Base-by-base conservation (phyloP, 2,113 vertebrate genomes). In the Indri indri region DNA sequence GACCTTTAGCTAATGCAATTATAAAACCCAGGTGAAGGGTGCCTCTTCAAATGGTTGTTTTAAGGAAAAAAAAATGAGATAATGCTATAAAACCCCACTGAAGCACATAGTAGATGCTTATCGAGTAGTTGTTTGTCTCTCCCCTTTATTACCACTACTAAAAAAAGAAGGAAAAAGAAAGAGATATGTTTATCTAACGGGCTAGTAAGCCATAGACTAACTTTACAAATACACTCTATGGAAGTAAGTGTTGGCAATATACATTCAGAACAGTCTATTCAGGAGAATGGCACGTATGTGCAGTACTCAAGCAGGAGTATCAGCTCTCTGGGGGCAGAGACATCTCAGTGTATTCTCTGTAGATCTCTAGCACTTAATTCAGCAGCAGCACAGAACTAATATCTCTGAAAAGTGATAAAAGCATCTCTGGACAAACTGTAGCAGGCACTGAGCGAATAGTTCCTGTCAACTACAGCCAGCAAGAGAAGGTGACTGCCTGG, bases 251-350 rank as follows among this genome's bases (percentile, higher is more conserved):
- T 5, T 3, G 3, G 7, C 9, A 34, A 47, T 12, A 6, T 5
- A 22, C 13, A 13, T 18, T 32, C 71, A 50, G 76, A 87, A 32
- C 0, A 2, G 17, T 40, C 34, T 30, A 5, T 14, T 27, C 7
- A n/a, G 27, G 57, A 63, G 17, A 47, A 14, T 2, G 14, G 7
- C 5, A 0, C 17, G 3, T 0, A 5, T 0, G 0, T 20, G 22
- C 0, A 3, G 54, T 5, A 1, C 17, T 0, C 23, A 0, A 6
- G 5, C 40, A 87, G 5, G 13, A 47, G 25, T 7, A 54, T 54
- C 63, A 30, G 1, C 18, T 40, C 59, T 80, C 59, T 3, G 42
- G 25, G 34, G 8, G 11, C 23, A 45, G 2, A 1, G 8, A 13
- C 30, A 13, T 23, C 27, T 4, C 30, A 25, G 1, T 14, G 34